Evolutionary conservation across 2,113 vertebrate genomes (phyloP), one percentile per base, ranked within the genome.

Genomic region (Ptilorrhoa leucosticta): DNA sequence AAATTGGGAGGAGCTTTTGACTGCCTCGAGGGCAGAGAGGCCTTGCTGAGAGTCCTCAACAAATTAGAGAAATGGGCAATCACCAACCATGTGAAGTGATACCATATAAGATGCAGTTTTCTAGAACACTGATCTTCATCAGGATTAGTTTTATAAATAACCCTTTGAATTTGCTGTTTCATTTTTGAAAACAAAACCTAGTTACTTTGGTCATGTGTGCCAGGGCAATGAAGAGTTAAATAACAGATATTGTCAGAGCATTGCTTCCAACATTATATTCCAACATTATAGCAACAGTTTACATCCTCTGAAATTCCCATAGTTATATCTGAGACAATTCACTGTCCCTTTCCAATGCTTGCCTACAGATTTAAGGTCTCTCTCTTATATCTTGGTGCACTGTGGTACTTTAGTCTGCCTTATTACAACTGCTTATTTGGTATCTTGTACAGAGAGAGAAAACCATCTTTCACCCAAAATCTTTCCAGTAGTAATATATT

Each of bases 11-110:
- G 23, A 64, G 11, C 9, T 47, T 73, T 47, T 1, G 4, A 23
- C 19, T 53, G 23, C 40, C 28, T 64, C 0, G 0, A 39, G 40
- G 40, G 19, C 12, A 28, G 40, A 53, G 47, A 45, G 7, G 13
- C 33, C 57, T 11, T 27, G 21, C 39, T 33, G 47, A 63, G 33
- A 64, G 12, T 40, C 8, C 19, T 85, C 23, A 56, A 20, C 12
- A 75, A 85, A 30, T 30, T 13, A n/a, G 6, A 57, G 35, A 48
- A 56, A 40, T 23, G 4, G 30, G 42, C 15, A 47, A n/a, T 48
- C 42, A 40, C 10, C 11, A 27, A 15, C 18, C 4, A n/a, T 19
- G 13, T 24, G 35, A 48, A 73, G n/a, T 0, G 4, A n/a, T 16
- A 28, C 45, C 20, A 23, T 33, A 15, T 23, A 56, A 69, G 18